Evolutionary conservation across 2,797 vertebrate species (phyloP).

Genomic region (Hydrophis major): DNA sequence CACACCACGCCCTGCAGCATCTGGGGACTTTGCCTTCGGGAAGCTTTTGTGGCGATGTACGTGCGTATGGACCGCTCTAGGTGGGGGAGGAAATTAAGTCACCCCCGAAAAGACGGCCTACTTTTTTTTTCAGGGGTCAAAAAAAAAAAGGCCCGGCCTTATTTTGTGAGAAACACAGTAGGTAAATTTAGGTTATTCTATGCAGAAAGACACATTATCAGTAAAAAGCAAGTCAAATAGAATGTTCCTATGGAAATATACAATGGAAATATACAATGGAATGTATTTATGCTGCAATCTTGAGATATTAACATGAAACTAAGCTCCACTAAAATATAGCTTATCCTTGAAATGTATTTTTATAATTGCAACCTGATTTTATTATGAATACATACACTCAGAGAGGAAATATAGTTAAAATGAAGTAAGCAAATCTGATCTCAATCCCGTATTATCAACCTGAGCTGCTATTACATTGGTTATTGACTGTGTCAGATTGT

Average conservation of each 20-base stretch:
- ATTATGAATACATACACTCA: background rate
- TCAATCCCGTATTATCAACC: background rate
- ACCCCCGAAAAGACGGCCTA: too few species aligned
- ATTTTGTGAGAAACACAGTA: too few species aligned
- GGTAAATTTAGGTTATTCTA: background rate
- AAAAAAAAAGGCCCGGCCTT: too few species aligned
- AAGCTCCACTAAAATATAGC: background rate
- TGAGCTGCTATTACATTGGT: background rate
- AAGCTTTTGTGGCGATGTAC: too few species aligned
- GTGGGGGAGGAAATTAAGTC: too few species aligned
- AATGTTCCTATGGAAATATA: background rate
- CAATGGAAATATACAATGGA: background rate
- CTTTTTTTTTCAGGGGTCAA: too few species aligned
- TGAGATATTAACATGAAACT: background rate
- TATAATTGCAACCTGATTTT: background rate
- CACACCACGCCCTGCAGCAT: too few species aligned
- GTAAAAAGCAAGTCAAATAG: conserved; percentile 13
- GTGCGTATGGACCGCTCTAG: too few species aligned
- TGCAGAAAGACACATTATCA: background rate
- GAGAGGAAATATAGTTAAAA: background rate
- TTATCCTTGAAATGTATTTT: background rate
- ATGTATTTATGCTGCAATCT: background rate
- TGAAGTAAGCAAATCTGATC: background rate
- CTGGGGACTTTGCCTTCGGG: too few species aligned
- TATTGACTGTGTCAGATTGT: background rate